Evolutionary conservation across 2,888 invertebrate genomes (phyloP).

Genomic region (Pachycephus smyrnensis): DNA sequence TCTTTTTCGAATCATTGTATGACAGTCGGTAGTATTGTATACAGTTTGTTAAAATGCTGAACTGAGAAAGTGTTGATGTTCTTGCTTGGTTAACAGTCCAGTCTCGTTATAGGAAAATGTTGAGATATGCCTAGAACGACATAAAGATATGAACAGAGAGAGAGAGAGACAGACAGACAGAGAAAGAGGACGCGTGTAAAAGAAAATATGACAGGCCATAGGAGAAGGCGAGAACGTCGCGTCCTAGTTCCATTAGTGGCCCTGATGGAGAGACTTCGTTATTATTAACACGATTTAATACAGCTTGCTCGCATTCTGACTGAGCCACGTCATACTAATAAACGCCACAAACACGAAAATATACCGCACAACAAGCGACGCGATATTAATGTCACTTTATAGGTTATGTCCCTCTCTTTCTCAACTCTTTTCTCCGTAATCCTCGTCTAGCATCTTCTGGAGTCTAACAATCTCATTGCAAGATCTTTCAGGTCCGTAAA

Average conservation of each 20-base stretch:
- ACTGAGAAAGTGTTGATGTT: not conserved
- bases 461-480: not conserved
- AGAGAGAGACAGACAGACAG: slow-evolving; percentile 16
- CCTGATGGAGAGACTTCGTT: slow-evolving; percentile 26
- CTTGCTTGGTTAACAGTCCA: not conserved
- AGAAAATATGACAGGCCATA: not conserved
- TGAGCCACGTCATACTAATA: slow-evolving; percentile 7
- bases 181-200: not conserved
- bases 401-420: not conserved
- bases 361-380: not conserved
- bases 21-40: not conserved
- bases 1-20: not conserved
- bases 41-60: not conserved
- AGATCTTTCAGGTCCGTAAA: not conserved
- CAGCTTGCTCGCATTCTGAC: slow-evolving; percentile 4
- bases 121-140: not conserved
- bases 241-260: slow-evolving; percentile 35
- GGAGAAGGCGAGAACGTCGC: slow-evolving; percentile 15
- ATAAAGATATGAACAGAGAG: slow-evolving; percentile 3
- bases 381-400: not conserved
- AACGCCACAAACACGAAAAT: not conserved
- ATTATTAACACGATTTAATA: slow-evolving; percentile 29
- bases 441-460: not conserved
- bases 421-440: not conserved
- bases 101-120: not conserved